Conservation (phyloP, 2,888 invertebrate species). For the Hypomecis punctinalis region DNA sequence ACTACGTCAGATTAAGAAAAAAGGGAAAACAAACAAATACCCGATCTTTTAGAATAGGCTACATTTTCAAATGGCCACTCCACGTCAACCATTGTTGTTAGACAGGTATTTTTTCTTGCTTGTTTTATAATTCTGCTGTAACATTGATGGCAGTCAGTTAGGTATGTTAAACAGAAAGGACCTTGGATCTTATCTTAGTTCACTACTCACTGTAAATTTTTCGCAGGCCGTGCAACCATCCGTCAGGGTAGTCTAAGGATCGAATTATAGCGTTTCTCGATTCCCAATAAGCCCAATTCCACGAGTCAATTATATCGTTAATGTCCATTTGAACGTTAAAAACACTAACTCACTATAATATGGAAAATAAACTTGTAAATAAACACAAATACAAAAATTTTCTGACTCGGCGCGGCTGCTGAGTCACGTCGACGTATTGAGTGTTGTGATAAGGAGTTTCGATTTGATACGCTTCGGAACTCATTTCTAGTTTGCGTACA, state of each 20-base stretch:
- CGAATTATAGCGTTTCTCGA: conserved; percentile 68
- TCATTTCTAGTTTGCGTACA: conserved; percentile 26
- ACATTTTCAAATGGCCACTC: conserved; percentile 16
- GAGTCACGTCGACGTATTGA: conserved; percentile 20
- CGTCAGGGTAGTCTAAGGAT: conserved; percentile 66
- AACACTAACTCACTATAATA: conserved; percentile 19
- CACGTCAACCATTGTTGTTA: conserved; percentile 28
- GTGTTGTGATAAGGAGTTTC: conserved; percentile 32
- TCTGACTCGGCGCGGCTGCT: conserved; percentile 10
- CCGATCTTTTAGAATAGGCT: conserved; percentile 7
- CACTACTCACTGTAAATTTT: conserved; percentile 54
- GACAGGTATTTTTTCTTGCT: conserved; percentile 8
- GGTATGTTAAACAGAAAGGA: not conserved
- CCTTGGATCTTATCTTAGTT: not conserved
- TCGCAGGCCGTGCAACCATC: conserved; percentile 61
- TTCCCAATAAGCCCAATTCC: conserved; percentile 59
- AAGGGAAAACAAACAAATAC: conserved; percentile 4
- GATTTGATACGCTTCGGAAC: conserved; percentile 34
- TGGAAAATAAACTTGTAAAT: conserved; percentile 6
- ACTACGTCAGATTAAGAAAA: not conserved
- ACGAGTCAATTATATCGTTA: conserved; percentile 41
- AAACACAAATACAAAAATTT: conserved; percentile 20
- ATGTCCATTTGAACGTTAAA: conserved; percentile 48
- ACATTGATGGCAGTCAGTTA: conserved; percentile 16
- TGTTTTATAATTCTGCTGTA: conserved; percentile 22